Evolutionary conservation across 1,140 invertebrate species (phyloP), one percentile per base, ranked within the genome.

Genomic region (Heterodera carotae): DNA sequence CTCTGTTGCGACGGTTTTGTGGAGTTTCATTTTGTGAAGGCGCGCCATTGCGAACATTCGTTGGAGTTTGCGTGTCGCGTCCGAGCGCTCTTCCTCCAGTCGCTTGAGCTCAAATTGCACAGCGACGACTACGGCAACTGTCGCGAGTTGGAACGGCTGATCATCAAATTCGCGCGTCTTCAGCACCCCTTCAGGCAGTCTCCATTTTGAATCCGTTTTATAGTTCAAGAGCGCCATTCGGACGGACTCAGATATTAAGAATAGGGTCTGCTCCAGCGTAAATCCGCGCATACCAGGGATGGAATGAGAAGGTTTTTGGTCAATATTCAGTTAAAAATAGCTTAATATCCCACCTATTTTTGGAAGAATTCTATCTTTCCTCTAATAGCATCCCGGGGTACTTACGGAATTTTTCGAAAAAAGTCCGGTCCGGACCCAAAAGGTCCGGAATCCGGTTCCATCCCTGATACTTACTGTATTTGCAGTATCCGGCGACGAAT

Each of bases 1-100:
- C 36, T 82, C 34, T 70, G 62, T n/a, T 82, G 81, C 67, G 81
- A 82, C 69, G 82, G 80, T 18, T 82, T 82, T 69, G 62, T 82
- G 15, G 82, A 84, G 48, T 78, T 82, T 15, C 18, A 53, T 31
- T 82, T 82, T 56, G 10, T 53, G 18, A 39, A 83, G n/a, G 79
- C 60, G 73, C 22, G 39, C 22, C 64, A 83, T n/a, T 59, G 39
- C 22, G 8, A 59, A 6, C 12, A 83, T 29, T 39, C 80, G 22
- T 31, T 83, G 18, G 66, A 80, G 7, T 67, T 66, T 43, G 81
- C 83, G 33, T 31, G 69, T n/a, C 62, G 72, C n/a, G 72, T 84
- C 25, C 78, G 81, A n/a, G 33, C 62, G 6, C 29, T 64, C 18
- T 39, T 83, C 8, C 18, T 53, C 22, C 33, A 76, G n/a, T 74